Evolutionary conservation across 2,113 vertebrate genomes (phyloP), one percentile per base, ranked within the genome.

Genomic region (Uria lomvia): DNA sequence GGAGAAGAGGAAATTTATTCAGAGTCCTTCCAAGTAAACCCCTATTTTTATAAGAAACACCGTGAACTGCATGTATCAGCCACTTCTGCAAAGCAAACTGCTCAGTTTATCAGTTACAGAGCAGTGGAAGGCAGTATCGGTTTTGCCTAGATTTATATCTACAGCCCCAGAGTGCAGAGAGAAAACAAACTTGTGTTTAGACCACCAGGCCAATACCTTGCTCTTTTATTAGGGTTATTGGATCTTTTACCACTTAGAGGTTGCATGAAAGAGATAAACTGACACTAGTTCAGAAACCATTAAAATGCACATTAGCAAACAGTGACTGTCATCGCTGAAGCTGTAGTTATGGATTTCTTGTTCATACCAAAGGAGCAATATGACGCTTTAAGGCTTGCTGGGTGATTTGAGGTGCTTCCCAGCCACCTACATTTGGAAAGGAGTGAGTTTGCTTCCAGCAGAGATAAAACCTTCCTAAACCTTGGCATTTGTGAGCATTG

Each of bases 71-170:
- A 60, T 56, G 18, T 32, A 62, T 91, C 66, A 59, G 42, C 55
- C 23, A 65, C 20, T 87, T 92, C 70, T 91, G 66, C 49, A 79
- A 5, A 84, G 45, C 49, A 71, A 73, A 75, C 43, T 84, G 40
- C 36, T 93, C 0, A 0, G 38, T 83, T 92, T 87, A 87, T 70
- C 94, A 56, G 63, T 90, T 94, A 92, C 72, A 65, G 49, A 65
- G 63, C 24, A 14, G 32, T 63, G 21, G 49, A 94, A 91, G 60
- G 43, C 45, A 79, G 32, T 85, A 78, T 89, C 18, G 2, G 15
- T 84, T 93, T 88, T 84, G 43, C 45, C 70, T 91, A 78, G 77
- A 91, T 94, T 79, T 85, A 2, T 68, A 95, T 75, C 92, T 90
- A 29, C 67, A 78, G 43, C 38, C 36, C 24, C 52, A 89, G 27